Conservation (phyloP, 1,140 invertebrate species). For the Danaus melanippus region DNA sequence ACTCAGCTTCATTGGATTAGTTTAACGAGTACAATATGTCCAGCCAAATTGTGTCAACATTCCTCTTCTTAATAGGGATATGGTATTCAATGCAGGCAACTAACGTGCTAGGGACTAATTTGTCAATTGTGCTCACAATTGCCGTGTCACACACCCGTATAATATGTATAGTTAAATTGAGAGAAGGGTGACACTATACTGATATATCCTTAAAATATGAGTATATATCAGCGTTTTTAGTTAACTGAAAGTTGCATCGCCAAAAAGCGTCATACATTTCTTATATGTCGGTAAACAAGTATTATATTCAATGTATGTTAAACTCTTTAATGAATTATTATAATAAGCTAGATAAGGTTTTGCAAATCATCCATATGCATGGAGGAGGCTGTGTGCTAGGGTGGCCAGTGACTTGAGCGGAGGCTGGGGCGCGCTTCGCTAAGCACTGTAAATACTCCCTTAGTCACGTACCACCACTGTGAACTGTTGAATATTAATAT, state of each 20-base stretch:
- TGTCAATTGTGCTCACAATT: slow-evolving; percentile 21
- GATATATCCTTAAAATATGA: too few species aligned
- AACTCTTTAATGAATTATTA: too few species aligned
- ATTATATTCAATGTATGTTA: too few species aligned
- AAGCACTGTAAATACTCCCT: slow-evolving; percentile 62
- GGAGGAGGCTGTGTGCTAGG: slow-evolving; percentile 2
- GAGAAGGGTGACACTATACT: slow-evolving; percentile 1
- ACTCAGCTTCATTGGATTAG: slow-evolving; percentile 18
- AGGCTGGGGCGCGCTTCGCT: slow-evolving; percentile 33
- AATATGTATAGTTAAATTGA: slow-evolving; percentile 5
- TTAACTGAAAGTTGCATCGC: too few species aligned
- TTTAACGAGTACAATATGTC: slow-evolving; percentile 8
- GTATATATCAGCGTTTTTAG: too few species aligned
- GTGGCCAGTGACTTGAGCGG: slow-evolving; percentile 11
- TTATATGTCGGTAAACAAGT: too few species aligned
- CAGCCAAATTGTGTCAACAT: slow-evolving; percentile 17
- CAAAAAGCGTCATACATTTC: too few species aligned
- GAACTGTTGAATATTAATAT: slow-evolving; percentile 66
- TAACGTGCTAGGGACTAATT: slow-evolving; percentile 23
- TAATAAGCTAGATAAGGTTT: background rate
- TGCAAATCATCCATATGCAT: slow-evolving; percentile 12
- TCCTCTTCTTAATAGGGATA: slow-evolving; percentile 21
- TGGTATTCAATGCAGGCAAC: slow-evolving; percentile 21
- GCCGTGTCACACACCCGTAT: slow-evolving; percentile 6
- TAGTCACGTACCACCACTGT: slow-evolving; percentile 51